These are phyloP conservation scores for Furcifer pardalis DNA, from an alignment of 2,797 vertebrate genomes.

Conservation along the genomic window DNA sequence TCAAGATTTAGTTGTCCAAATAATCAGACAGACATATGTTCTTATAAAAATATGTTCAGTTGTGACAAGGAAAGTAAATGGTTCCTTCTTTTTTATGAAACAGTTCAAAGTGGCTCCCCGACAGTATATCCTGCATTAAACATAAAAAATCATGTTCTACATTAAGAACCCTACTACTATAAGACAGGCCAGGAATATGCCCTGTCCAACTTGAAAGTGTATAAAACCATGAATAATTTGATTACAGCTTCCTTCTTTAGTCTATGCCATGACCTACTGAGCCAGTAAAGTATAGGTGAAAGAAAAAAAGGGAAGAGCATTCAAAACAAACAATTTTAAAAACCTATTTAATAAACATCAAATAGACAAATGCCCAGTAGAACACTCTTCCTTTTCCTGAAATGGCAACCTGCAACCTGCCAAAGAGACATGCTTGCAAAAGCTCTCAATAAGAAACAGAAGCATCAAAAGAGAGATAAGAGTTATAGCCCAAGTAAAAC, in stretches of 20 bases:
- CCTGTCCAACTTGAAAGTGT: neutral
- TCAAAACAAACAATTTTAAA: accelerated
- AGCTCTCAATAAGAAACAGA: neutral
- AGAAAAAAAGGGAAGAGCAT: neutral
- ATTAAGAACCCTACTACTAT: neutral
- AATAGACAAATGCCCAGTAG: neutral
- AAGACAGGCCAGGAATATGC: neutral
- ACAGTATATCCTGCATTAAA: neutral
- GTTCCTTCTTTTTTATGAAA: neutral
- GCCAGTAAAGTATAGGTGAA: accelerated
- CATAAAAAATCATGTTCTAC: neutral
- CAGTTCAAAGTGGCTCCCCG: neutral
- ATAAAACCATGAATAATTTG: constrained; percentile 8
- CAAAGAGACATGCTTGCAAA: neutral
- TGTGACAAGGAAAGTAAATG: neutral
- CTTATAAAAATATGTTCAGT: neutral
- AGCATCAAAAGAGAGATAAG: constrained; percentile 1
- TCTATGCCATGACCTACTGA: neutral
- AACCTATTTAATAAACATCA: neutral
- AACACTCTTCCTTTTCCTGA: neutral
- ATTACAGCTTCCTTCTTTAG: neutral
- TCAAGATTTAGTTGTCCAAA: neutral
- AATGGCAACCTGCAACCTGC: neutral
- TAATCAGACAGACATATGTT: neutral
- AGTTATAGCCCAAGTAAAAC: neutral